Conservation (phyloP, 2,797 vertebrate genomes). For the Phataginus tetradactyla region DNA sequence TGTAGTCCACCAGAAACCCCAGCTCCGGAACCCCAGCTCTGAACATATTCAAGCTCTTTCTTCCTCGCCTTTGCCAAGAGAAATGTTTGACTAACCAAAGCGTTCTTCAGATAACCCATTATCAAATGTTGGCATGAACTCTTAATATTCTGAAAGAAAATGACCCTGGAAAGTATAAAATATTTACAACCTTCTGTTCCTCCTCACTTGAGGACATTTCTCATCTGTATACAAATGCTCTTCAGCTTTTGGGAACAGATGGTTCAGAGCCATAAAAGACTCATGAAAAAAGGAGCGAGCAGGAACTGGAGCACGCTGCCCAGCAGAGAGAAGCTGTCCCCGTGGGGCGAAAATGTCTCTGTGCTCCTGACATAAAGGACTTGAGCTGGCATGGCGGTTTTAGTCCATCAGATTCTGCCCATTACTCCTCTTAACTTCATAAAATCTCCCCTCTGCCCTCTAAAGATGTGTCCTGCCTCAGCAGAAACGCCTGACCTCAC, state of each 20-base stretch:
- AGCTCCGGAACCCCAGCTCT: background rate
- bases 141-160: constrained; percentile 54
- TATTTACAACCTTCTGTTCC: constrained; percentile 57
- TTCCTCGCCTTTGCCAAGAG: background rate
- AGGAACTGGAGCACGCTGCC: background rate
- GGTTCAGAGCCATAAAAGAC: constrained; percentile 49
- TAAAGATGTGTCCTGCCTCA: background rate
- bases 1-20: background rate
- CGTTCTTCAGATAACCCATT: background rate
- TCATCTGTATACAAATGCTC: constrained; percentile 48
- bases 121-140: background rate
- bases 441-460: rapidly evolving
- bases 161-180: constrained; percentile 53
- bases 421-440: background rate
- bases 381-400: rapidly evolving
- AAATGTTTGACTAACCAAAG: background rate
- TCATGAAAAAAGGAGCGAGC: constrained; percentile 42
- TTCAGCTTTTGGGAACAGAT: constrained; percentile 62
- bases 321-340: background rate
- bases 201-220: constrained; percentile 57
- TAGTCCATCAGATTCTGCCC: background rate
- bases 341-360: background rate
- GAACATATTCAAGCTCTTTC: background rate
- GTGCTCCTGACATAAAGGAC: background rate
- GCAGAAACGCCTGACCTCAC: background rate